Evolutionary conservation across 2,797 vertebrate genomes (phyloP), one percentile per base, ranked within the genome.

Genomic region (Alcedo quadribrachys): DNA sequence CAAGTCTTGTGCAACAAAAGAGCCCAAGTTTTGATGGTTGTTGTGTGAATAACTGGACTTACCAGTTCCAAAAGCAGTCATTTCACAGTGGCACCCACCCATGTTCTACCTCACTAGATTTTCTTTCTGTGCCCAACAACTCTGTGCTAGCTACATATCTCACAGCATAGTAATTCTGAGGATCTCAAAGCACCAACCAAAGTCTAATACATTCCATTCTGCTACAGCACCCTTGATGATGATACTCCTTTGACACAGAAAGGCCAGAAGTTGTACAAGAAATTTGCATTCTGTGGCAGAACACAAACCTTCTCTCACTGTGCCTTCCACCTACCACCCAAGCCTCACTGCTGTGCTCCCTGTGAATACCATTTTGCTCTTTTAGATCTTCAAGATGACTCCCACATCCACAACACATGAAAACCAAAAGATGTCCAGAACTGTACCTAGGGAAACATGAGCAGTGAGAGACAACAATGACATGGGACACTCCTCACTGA

Each of bases 321-420:
- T 50, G 45, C 53, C 18, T 43, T 50, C 54, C 24, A 27, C 77
- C 30, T 54, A 3, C 43, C 67, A 27, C 13, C 42, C 73, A 60
- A 6, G 21, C 22, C 51, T n/a, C 51, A 54, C 18, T 68, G 66
- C 30, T 80, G 7, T 11, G 14, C 12, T 65, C 42, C 45, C 45
- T 78, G 33, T n/a, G 22, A 87, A 33, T 18, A 66, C 7, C 11
- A 0, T 21, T 19, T 45, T 0, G 0, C 12, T 68, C 32, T 46
- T 80, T 30, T 48, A 61, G 8, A 68, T 35, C 46, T 71, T 78
- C 45, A 40, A 22, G 50, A 20, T 28, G 67, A 62, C 18, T 55
- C 51, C 27, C 57, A 50, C 8, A 81, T 20, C 14, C 77, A 78
- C 25, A 81, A 45, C 83, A 57, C 15, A 54, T 35, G 77, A 67